phyloP scores from a whole-genome alignment of 2,888 invertebrate species.

The Drosophila meridiana region DNA sequence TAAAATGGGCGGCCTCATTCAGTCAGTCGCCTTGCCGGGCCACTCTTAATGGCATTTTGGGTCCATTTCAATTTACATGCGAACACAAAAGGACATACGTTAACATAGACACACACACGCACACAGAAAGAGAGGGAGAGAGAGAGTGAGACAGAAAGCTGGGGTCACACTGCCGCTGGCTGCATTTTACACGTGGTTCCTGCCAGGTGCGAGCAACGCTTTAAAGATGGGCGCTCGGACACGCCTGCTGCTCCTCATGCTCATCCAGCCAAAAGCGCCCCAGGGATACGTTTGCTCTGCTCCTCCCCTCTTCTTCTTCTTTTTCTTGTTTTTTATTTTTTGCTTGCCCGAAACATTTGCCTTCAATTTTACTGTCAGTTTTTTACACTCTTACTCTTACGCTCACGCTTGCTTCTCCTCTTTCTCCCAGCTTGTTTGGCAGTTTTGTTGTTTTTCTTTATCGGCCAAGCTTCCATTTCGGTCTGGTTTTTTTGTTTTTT shows the following conservation, averaged over 20 bases:
- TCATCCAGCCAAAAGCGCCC: slow-evolving; percentile 63
- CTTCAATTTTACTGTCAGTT: slow-evolving; percentile 67
- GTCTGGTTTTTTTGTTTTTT: slow-evolving; percentile 35
- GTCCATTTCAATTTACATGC: slow-evolving; percentile 77
- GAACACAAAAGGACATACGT: slow-evolving; percentile 42
- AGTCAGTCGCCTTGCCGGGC: slow-evolving; percentile 49
- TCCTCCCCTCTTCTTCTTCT: slow-evolving; percentile 11
- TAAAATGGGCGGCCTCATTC: slow-evolving; percentile 56
- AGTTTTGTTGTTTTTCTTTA: slow-evolving; percentile 56
- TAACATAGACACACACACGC: background rate
- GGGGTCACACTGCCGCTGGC: slow-evolving; percentile 56
- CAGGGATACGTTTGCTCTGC: slow-evolving; percentile 52
- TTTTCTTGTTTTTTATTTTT: slow-evolving; percentile 18
- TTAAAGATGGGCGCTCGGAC: slow-evolving; percentile 42
- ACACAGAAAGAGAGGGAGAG: background rate
- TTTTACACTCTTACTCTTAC: slow-evolving; percentile 38
- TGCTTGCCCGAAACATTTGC: slow-evolving; percentile 73
- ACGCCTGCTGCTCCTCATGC: slow-evolving; percentile 24
- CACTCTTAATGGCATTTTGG: slow-evolving; percentile 72
- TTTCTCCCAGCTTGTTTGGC: slow-evolving; percentile 47
- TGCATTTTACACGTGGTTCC: slow-evolving; percentile 65
- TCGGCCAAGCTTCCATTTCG: slow-evolving; percentile 17
- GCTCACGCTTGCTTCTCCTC: background rate
- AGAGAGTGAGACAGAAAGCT: background rate
- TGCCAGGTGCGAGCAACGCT: slow-evolving; percentile 57